Evolutionary conservation across 2,888 invertebrate species (phyloP).

Genomic region (Eulithis testata): DNA sequence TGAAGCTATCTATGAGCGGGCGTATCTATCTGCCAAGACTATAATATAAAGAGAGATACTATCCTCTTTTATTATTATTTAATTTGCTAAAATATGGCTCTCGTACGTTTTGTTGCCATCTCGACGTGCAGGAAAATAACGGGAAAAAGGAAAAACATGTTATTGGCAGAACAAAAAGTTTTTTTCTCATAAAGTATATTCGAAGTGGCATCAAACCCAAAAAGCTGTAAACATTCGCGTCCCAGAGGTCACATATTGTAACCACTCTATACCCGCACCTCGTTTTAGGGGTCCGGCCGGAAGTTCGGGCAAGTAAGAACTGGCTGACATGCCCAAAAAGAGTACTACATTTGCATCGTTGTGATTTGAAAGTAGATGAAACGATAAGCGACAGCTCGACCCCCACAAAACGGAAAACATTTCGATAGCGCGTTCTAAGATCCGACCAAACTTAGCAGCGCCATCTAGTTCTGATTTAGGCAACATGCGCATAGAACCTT

Average conservation of each 20-base stretch:
- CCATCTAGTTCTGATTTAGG: too few relatives aligned
- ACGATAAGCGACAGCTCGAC: too few relatives aligned
- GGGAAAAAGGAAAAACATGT: constrained; percentile 29
- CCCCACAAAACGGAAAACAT: too few relatives aligned
- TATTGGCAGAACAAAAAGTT: constrained; percentile 29
- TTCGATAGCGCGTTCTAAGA: too few relatives aligned
- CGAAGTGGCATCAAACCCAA: constrained; percentile 28
- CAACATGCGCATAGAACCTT: too few relatives aligned
- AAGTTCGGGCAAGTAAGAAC: constrained; percentile 1
- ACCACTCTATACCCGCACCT: constrained; percentile 49
- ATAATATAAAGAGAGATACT: too few relatives aligned
- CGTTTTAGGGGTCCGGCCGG: constrained; percentile 39
- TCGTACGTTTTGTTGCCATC: background rate
- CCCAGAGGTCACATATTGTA: constrained; percentile 53
- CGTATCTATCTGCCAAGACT: too few relatives aligned
- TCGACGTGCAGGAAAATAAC: constrained; percentile 12
- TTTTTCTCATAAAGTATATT: constrained; percentile 29
- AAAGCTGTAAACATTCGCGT: constrained; percentile 47
- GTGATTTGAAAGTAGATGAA: too few relatives aligned
- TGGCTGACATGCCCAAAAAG: background rate
- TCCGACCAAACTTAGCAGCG: too few relatives aligned
- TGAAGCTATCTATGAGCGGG: too few relatives aligned
- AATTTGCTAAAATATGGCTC: background rate
- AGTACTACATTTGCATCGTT: too few relatives aligned
- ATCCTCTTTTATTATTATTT: background rate